A percentile compares a stretch with the other conserved stretches of the same genome.
These are phyloP conservation scores for Melanerpes formicivorus DNA, from an alignment of 2,113 vertebrate species.

Conservation along the genomic window DNA sequence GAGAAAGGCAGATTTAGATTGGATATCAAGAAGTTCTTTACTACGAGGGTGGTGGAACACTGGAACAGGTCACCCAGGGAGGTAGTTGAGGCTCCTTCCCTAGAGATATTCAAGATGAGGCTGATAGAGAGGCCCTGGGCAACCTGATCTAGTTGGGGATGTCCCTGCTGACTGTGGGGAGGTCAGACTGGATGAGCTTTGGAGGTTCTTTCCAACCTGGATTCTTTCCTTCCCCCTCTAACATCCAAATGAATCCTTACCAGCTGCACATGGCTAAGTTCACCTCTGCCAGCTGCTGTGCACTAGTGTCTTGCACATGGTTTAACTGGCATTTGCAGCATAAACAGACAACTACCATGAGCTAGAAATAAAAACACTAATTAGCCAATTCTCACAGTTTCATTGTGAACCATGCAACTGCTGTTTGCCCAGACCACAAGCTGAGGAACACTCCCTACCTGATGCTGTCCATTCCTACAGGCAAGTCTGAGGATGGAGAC, in stretches of 20 bases:
- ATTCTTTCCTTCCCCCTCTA: background rate
- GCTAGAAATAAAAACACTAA: background rate
- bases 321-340: background rate
- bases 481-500: background rate
- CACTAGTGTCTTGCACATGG: background rate
- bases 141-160: too few species aligned
- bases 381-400: background rate
- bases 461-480: background rate
- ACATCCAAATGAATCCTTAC: background rate
- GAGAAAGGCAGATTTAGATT: too few species aligned
- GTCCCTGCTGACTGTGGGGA: too few species aligned
- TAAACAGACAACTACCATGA: background rate
- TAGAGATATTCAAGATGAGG: too few species aligned
- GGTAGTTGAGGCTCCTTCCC: too few species aligned
- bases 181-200: too few species aligned
- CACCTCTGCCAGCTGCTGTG: background rate
- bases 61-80: too few species aligned
- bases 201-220: too few species aligned
- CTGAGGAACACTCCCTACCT: background rate
- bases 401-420: background rate
- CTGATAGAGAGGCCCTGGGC: too few species aligned
- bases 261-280: background rate
- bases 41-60: too few species aligned
- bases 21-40: too few species aligned
- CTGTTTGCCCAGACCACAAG: background rate